phyloP scores from a whole-genome alignment of 2,888 invertebrate genomes.

The Camptogramma bilineatum region DNA sequence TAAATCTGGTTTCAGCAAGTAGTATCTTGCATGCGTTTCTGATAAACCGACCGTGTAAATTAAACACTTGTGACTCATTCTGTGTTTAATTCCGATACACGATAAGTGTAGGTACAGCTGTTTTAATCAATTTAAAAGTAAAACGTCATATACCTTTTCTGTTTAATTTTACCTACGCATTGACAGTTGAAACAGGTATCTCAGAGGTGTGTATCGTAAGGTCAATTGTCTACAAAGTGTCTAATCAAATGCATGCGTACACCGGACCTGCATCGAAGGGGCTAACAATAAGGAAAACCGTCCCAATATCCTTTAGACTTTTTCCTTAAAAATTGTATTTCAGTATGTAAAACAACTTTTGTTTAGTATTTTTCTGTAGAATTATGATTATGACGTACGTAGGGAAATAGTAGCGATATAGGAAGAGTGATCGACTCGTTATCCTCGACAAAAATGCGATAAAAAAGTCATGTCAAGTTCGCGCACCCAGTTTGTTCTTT shows the following conservation, averaged over 20 bases:
- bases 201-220: background rate
- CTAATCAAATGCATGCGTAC: constrained; percentile 13
- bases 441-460: constrained; percentile 59
- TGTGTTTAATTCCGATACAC: constrained; percentile 6
- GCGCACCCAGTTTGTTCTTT: constrained; percentile 10
- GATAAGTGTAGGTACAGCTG: constrained; percentile 10
- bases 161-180: background rate
- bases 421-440: constrained; percentile 58
- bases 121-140: constrained; percentile 3
- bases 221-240: constrained; percentile 9
- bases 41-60: constrained; percentile 8
- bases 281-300: constrained; percentile 22
- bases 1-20: background rate
- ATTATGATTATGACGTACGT: constrained; percentile 15
- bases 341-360: constrained; percentile 6
- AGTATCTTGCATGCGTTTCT: background rate
- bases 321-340: constrained; percentile 23
- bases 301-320: constrained; percentile 9
- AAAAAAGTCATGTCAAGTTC: constrained; percentile 46
- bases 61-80: constrained; percentile 15
- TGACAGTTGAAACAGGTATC: background rate
- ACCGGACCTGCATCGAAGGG: background rate
- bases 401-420: constrained; percentile 46
- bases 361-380: constrained; percentile 4
- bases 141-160: background rate